Conservation (phyloP, 2,888 invertebrate genomes). For the Ptychoptera albimana region DNA sequence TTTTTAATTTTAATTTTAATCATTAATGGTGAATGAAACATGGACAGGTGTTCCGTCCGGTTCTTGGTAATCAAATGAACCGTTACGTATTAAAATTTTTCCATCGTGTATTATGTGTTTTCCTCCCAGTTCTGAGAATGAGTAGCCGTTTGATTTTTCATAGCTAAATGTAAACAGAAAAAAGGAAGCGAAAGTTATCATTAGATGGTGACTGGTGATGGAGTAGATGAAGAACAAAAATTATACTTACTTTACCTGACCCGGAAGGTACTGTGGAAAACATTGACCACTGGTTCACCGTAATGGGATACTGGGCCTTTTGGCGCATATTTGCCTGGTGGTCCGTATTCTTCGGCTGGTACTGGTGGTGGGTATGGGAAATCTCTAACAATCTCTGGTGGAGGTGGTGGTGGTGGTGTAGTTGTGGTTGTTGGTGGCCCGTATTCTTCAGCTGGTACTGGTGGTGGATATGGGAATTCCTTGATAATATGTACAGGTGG, state of each 20-base stretch:
- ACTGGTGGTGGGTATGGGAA: constrained; percentile 11
- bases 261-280: too few relatives aligned
- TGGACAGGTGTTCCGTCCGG: neutral
- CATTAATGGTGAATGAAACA: neutral
- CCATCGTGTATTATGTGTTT: neutral
- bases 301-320: too few relatives aligned
- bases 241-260: too few relatives aligned
- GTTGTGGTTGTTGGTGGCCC: constrained; percentile 1
- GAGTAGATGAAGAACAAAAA: too few relatives aligned
- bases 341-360: constrained; percentile 9
- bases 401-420: neutral
- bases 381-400: constrained; percentile 7
- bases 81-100: neutral
- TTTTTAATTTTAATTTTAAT: neutral
- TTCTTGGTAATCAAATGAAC: neutral
- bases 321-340: neutral
- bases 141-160: neutral
- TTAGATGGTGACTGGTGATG: too few relatives aligned
- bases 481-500: constrained; percentile 5
- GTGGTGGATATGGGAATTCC: constrained; percentile 6
- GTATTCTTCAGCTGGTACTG: constrained; percentile 9
- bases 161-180: neutral
- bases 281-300: constrained; percentile 4
- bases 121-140: neutral
- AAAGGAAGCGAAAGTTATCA: too few relatives aligned